Base-by-base conservation (phyloP, 2,888 invertebrate species). In the Tubulanus polymorphus region DNA sequence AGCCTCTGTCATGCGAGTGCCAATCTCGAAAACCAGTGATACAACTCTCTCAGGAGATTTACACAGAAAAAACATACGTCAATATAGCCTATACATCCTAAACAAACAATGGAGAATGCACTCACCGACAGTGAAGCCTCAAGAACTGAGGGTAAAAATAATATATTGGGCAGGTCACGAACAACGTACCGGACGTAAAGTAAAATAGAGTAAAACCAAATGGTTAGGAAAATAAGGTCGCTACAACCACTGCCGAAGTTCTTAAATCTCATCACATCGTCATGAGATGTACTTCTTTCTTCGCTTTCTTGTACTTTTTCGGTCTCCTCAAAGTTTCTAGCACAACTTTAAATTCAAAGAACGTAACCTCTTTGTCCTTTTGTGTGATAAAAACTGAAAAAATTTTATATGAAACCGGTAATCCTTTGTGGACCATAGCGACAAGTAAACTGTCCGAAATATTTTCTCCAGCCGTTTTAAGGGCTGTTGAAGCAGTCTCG, bases 391-490 rank as follows among this genome's bases (percentile, higher is more conserved):
- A 56, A 15, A 47, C 47, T 8, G 47, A 12, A 35, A 61, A 57
- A n/a, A 57, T n/a, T 27, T 57, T 51, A 30, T 37, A 61, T 5
- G 29, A 20, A 23, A 15, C 18, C 2, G 57, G 55, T 27, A 62
- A 37, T 15, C 56, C 58, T 41, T 61, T 61, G 15, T 54, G 3
- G 2, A 56, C 30, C 61, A 61, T 56, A 2, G 56, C 49, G 15
- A 59, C 48, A 28, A 61, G 25, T 5, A 59, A 26, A 41, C 56
- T 53, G 29, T 56, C 59, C 35, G 29, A 56, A 10, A 56, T 48
- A 27, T 37, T 59, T 41, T 57, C 57, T n/a, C 51, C 49, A 1
- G 51, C 50, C 20, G n/a, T 30, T 20, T 30, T 37, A 27, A 61
- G 30, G 6, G 45, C 10, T 12, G 45, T 37, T 12, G 56, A 37